Percentiles rank a stretch among this genome's conserved stretches.
Conservation (phyloP, 2,888 invertebrate species). For the Anorthoa munda region DNA sequence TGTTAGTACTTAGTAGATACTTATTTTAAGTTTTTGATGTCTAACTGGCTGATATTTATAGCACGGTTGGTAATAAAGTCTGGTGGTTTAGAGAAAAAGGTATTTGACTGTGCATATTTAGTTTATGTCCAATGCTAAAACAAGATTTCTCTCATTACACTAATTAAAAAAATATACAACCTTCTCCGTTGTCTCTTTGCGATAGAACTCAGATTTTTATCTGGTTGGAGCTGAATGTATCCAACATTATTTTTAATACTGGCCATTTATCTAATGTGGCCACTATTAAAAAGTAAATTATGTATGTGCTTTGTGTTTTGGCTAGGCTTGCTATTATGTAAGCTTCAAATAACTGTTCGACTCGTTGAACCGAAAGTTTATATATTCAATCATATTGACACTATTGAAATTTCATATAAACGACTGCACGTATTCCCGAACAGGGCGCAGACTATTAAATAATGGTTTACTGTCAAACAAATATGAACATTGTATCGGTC, state of each 20-base stretch:
- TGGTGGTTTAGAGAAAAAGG: neutral
- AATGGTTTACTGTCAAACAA: constrained; percentile 3
- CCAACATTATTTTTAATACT: neutral
- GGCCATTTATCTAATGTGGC: neutral
- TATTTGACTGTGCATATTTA: neutral
- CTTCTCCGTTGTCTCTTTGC: too few relatives aligned
- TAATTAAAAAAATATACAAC: neutral
- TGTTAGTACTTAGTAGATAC: neutral
- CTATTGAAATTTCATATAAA: constrained; percentile 10
- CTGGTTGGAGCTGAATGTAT: neutral
- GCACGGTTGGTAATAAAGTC: neutral
- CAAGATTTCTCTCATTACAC: neutral
- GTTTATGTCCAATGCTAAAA: constrained; percentile 6
- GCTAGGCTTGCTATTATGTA: neutral
- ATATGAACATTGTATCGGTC: neutral
- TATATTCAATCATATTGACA: constrained; percentile 5
- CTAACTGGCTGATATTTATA: neutral
- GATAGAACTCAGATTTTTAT: neutral
- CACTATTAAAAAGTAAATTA: neutral
- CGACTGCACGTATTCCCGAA: neutral
- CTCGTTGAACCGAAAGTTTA: constrained; percentile 2
- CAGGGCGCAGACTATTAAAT: neutral
- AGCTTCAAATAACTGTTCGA: constrained; percentile 7
- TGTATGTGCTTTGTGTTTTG: neutral
- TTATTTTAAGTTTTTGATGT: neutral